phyloP scores from a whole-genome alignment of 92 coral and sea anemone species.

The Parazoanthus swiftii region DNA sequence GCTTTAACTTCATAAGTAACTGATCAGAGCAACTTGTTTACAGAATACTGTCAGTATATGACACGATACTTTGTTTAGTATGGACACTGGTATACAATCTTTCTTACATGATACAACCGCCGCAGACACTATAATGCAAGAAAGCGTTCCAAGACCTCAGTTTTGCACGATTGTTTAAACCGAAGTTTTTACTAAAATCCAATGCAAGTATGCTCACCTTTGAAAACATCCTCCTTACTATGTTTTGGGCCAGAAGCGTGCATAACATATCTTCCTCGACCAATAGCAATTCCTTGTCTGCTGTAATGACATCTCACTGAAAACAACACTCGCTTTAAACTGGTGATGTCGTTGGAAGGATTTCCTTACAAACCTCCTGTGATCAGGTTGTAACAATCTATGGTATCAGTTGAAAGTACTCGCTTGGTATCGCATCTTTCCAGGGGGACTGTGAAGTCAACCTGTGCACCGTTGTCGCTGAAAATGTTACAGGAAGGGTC shows the following conservation, averaged over 20 bases:
- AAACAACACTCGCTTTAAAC: background rate
- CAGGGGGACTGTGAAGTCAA: background rate
- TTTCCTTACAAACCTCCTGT: background rate
- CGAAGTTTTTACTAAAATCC: background rate
- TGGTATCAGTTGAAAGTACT: background rate
- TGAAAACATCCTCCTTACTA: background rate
- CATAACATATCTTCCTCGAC: background rate
- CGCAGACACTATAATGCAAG: background rate
- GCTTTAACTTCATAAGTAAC: no score
- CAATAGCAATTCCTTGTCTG: background rate
- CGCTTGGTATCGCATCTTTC: slow-evolving; percentile 1
- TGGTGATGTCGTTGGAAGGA: background rate
- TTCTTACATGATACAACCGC: no score
- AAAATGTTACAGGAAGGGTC: background rate
- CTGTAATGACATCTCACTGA: slow-evolving; percentile 1
- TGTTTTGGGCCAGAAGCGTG: background rate
- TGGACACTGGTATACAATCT: no score
- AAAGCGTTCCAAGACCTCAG: background rate
- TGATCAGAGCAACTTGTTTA: no score
- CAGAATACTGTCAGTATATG: no score
- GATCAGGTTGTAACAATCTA: background rate
- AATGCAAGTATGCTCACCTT: background rate
- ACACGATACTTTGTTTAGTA: no score
- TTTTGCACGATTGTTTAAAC: background rate
- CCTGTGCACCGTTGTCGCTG: background rate